Evolutionary conservation across 2,888 invertebrate genomes (phyloP).

Genomic region (Pterobdella sp.): DNA sequence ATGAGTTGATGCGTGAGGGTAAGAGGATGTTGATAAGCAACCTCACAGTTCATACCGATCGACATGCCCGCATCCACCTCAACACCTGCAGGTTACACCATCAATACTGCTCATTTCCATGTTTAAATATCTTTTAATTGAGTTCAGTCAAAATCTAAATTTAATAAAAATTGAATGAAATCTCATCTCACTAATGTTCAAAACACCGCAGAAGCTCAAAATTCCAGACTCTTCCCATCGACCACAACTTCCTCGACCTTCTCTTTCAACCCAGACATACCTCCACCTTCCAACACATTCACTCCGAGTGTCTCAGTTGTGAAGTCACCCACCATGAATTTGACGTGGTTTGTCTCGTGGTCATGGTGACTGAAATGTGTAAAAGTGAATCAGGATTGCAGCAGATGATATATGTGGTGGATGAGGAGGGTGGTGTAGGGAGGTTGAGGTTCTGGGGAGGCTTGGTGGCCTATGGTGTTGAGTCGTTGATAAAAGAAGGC

Average conservation of each 20-base stretch:
- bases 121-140: too few relatives aligned
- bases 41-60: neutral
- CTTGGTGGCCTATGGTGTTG: conserved; percentile 17
- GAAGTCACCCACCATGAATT: neutral
- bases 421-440: conserved; percentile 11
- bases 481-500: neutral
- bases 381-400: neutral
- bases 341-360: conserved; percentile 14
- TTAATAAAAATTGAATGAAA: too few relatives aligned
- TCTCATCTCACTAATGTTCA: neutral
- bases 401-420: conserved; percentile 15
- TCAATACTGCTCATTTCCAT: neutral
- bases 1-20: neutral
- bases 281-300: neutral
- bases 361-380: conserved; percentile 2
- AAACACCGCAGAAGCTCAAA: neutral
- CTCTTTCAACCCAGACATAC: neutral
- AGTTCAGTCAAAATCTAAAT: too few relatives aligned
- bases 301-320: neutral
- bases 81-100: conserved; percentile 1
- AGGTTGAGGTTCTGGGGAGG: conserved; percentile 19
- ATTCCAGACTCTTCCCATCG: neutral
- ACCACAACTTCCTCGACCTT: conserved; percentile 3
- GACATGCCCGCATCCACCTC: neutral
- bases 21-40: neutral